Conservation (phyloP, 1,140 invertebrate species). For the Chrysoperla carnea region DNA sequence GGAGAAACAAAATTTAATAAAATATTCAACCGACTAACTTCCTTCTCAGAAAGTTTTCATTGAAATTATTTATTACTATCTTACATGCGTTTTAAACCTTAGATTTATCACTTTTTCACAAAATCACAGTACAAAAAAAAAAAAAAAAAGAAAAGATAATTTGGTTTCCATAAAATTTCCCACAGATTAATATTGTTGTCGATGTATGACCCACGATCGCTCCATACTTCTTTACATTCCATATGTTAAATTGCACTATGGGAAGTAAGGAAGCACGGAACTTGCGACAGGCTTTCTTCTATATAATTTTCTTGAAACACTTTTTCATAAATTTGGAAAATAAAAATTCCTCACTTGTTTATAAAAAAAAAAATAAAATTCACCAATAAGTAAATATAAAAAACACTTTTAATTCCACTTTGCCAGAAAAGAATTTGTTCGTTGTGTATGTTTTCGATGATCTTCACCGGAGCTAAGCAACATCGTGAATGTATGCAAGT, state of each 20-base stretch:
- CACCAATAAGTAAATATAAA: background rate
- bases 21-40: too few relatives aligned
- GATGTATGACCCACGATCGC: slow-evolving; percentile 27
- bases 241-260: slow-evolving; percentile 72
- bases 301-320: too few relatives aligned
- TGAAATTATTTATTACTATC: too few relatives aligned
- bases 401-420: background rate
- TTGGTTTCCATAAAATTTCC: too few relatives aligned
- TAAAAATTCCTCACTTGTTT: background rate
- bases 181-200: background rate
- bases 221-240: slow-evolving; percentile 98
- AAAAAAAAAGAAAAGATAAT: too few relatives aligned
- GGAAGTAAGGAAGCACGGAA: slow-evolving; percentile 93
- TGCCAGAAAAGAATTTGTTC: background rate
- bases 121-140: too few relatives aligned
- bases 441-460: background rate
- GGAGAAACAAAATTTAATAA: too few relatives aligned
- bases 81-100: too few relatives aligned
- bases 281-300: slow-evolving; percentile 34
- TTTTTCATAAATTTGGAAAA: background rate
- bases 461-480: background rate
- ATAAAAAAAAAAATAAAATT: background rate
- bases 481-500: background rate
- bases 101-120: too few relatives aligned
- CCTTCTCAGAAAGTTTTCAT: too few relatives aligned